Evolutionary conservation across 2,113 vertebrate genomes (phyloP).

Genomic region (Danionella cerebrum): DNA sequence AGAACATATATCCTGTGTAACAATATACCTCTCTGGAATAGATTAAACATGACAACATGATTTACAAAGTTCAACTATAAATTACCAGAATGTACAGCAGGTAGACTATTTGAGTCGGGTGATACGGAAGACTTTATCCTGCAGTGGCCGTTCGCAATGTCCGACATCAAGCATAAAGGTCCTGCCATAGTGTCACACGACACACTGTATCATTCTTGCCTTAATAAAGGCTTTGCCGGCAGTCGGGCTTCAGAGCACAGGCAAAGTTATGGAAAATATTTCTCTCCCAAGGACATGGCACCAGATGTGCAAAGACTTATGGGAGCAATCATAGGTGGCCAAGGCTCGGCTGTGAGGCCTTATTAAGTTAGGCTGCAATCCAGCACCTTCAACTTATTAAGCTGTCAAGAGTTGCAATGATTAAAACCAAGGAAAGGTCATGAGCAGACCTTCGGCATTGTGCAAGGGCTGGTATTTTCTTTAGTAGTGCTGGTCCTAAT

Average conservation of each 20-base stretch:
- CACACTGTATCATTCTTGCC: slow-evolving; percentile 69
- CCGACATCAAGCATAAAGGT: slow-evolving; percentile 58
- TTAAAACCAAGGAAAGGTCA: slow-evolving; percentile 99
- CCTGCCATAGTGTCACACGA: slow-evolving; percentile 64
- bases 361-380: slow-evolving; percentile 97
- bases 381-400: slow-evolving; percentile 98
- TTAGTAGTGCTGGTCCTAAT: slow-evolving; percentile 78
- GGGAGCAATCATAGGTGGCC: slow-evolving; percentile 95
- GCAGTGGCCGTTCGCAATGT: slow-evolving; percentile 21
- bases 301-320: slow-evolving; percentile 98
- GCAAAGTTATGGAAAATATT: slow-evolving; percentile 95
- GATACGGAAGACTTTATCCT: slow-evolving; percentile 25
- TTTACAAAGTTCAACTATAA: slow-evolving; percentile 63
- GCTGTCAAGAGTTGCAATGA: slow-evolving; percentile 94
- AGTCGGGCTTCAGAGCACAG: slow-evolving; percentile 64
- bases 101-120: slow-evolving; percentile 45
- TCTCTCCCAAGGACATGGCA: slow-evolving; percentile 86
- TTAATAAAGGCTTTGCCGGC: slow-evolving; percentile 73
- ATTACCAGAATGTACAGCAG: slow-evolving; percentile 58
- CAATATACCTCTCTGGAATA: slow-evolving; percentile 54
- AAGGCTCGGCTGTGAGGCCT: slow-evolving; percentile 82
- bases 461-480: slow-evolving; percentile 83
- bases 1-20: slow-evolving; percentile 57
- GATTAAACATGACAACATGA: slow-evolving; percentile 59
- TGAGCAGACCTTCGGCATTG: slow-evolving; percentile 81